Evolutionary conservation across 2,797 vertebrate species (phyloP).

Genomic region (Cirrhinus mrigala): DNA sequence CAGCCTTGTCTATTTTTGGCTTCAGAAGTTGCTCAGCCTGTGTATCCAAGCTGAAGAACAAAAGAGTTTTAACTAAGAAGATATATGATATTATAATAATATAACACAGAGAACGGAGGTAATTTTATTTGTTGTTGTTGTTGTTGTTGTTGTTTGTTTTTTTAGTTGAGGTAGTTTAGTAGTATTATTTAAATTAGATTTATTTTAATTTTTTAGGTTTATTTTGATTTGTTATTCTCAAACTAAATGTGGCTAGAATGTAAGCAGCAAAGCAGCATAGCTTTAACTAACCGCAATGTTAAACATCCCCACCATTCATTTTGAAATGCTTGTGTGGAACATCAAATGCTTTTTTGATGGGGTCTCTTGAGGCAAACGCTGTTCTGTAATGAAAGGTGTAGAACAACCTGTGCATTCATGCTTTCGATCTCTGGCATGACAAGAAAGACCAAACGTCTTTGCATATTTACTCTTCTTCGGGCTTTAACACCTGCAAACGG

Average conservation of each 20-base stretch:
- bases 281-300: neutral
- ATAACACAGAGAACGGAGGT: neutral
- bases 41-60: neutral
- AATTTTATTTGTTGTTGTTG: too few relatives aligned
- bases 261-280: neutral
- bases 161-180: too few relatives aligned
- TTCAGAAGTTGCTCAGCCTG: neutral
- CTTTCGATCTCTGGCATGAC: conserved; percentile 53
- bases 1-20: neutral
- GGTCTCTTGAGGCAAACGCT: conserved; percentile 29
- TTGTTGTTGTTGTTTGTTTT: too few relatives aligned
- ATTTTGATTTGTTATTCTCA: neutral
- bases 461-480: conserved; percentile 47
- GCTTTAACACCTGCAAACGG: conserved; percentile 52
- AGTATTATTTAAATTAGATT: neutral
- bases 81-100: neutral
- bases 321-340: conserved; percentile 49
- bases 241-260: neutral
- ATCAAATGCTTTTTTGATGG: conserved; percentile 53
- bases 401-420: conserved; percentile 60
- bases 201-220: neutral
- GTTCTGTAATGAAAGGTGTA: conserved; percentile 46
- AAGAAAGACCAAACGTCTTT: conserved; percentile 46
- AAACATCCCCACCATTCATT: conserved; percentile 6
- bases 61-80: neutral